Percentiles rank a stretch among this genome's conserved stretches.
phyloP scores from a whole-genome alignment of 1,140 invertebrate species.

The Drosophila burlai region DNA sequence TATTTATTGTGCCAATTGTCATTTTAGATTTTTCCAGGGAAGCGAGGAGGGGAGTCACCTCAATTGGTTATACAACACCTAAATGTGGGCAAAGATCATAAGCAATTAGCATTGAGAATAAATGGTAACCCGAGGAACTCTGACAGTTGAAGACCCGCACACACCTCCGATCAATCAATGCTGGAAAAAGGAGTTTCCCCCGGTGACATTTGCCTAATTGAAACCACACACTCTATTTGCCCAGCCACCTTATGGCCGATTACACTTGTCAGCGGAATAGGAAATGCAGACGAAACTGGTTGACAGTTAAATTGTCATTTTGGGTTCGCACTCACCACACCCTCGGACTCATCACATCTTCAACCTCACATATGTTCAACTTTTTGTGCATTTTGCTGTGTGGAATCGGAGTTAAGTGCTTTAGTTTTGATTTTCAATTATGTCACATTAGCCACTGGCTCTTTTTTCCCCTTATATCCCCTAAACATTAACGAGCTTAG shows the following conservation, averaged over 20 bases:
- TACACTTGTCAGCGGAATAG: conserved; percentile 72
- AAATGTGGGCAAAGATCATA: conserved; percentile 77
- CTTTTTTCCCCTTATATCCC: conserved; percentile 4
- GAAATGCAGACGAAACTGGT: conserved; percentile 53
- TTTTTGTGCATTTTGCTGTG: conserved; percentile 75
- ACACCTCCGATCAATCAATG: conserved; percentile 58
- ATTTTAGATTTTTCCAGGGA: conserved; percentile 25
- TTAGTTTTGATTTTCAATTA: conserved; percentile 85
- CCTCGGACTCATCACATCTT: conserved; percentile 32
- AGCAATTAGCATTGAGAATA: conserved; percentile 70
- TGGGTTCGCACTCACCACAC: conserved; percentile 14
- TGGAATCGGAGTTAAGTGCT: conserved; percentile 78
- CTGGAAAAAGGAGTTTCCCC: conserved; percentile 17
- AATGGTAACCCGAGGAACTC: conserved; percentile 66
- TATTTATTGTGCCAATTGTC: conserved; percentile 69
- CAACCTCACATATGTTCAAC: conserved; percentile 69
- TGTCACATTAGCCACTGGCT: conserved; percentile 75
- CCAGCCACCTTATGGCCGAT: conserved; percentile 62
- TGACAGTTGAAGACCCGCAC: conserved; percentile 63
- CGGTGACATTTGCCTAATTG: conserved; percentile 65
- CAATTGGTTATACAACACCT: conserved; percentile 67
- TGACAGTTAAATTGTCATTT: conserved; percentile 83
- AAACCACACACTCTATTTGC: conserved; percentile 55
- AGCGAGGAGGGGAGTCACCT: conserved; percentile 32
- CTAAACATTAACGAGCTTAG: conserved; percentile 61